Base-by-base conservation (phyloP, 2,888 invertebrate genomes). In the Norana najaformis region DNA sequence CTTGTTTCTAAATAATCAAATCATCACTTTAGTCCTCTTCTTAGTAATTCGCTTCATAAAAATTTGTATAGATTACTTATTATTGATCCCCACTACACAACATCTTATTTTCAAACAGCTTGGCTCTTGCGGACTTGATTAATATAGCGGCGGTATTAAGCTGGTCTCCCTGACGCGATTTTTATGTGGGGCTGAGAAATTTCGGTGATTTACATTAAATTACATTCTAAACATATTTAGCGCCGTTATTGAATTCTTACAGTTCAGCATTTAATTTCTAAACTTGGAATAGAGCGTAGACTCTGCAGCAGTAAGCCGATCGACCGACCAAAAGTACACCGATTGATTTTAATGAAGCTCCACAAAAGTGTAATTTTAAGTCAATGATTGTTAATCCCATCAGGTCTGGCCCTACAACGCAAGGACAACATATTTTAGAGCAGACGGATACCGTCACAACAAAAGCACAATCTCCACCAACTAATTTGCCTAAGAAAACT, bases 391-490 rank as follows among this genome's bases (percentile, higher is more conserved):
- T 6, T n/a, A 69, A 69, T 30, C 69, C n/a, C 5, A 30, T n/a
- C 30, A 69, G 8, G 4, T n/a, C n/a, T n/a, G n/a, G 69, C 69
- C 69, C 69, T 69, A 53, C 69, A n/a, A 69, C 1, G 16, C 47
- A 69, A 69, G 69, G 69, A 69, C 69, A n/a, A 69, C 69, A 69
- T 69, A 69, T 69, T 69, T 69, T n/a, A 69, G 69, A 69, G n/a
- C 69, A 30, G 69, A 69, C 69, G n/a, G 69, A 23, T 1, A n/a
- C 11, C n/a, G 69, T 69, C n/a, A 69, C 69, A 69, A 69, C n/a
- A 13, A 69, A n/a, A 0, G n/a, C 69, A 47, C 23, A 23, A 47
- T 47, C 47, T 23, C 20, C 2, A n/a, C 69, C 30, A 53, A 69
- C 69, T 69, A 69, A 69, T 69, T 11, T n/a, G n/a, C n/a, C 69